Percentiles rank a stretch among this genome's conserved stretches.
Evolutionary conservation across 2,113 vertebrate genomes (phyloP).

Genomic region (Gymnarchus niloticus): DNA sequence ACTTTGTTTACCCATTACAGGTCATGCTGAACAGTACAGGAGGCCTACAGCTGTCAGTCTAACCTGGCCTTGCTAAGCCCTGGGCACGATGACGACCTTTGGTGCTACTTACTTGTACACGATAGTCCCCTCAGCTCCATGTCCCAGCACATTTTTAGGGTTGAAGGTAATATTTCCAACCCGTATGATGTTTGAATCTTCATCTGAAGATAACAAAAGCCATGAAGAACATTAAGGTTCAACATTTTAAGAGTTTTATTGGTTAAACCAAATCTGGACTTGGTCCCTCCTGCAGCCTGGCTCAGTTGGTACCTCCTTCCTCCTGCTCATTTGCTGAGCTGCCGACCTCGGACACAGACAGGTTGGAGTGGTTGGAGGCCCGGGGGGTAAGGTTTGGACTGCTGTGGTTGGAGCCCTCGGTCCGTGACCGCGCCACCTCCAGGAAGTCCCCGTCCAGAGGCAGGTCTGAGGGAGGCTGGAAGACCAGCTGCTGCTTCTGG

Average conservation of each 20-base stretch:
- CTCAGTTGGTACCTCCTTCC: conserved; percentile 73
- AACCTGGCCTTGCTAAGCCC: no score
- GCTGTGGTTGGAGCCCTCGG: conserved; percentile 83
- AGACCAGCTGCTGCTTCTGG: conserved; percentile 79
- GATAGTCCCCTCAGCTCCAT: conserved; percentile 94
- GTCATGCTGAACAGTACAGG: no score
- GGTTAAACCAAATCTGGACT: no score
- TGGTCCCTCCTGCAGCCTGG: no score
- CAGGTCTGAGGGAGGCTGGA: conserved; percentile 59
- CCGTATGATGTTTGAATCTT: conserved; percentile 66
- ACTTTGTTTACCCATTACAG: no score
- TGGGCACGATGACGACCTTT: no score
- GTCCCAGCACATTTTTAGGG: conserved; percentile 84
- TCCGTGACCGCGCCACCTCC: conserved; percentile 60
- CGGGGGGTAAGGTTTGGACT: conserved; percentile 81
- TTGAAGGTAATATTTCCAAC: conserved; percentile 90
- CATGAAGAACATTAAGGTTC: no score
- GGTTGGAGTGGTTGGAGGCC: conserved; percentile 82
- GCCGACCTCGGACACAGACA: conserved; percentile 72
- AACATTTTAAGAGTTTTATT: background rate
- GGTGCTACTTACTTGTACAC: conserved; percentile 80
- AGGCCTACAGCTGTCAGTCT: no score
- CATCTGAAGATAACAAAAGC: conserved; percentile 57
- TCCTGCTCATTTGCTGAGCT: conserved; percentile 76
- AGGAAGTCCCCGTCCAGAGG: conserved; percentile 67